Evolutionary conservation across 2,888 invertebrate genomes (phyloP).

Genomic region (Drosophila longiperda): DNA sequence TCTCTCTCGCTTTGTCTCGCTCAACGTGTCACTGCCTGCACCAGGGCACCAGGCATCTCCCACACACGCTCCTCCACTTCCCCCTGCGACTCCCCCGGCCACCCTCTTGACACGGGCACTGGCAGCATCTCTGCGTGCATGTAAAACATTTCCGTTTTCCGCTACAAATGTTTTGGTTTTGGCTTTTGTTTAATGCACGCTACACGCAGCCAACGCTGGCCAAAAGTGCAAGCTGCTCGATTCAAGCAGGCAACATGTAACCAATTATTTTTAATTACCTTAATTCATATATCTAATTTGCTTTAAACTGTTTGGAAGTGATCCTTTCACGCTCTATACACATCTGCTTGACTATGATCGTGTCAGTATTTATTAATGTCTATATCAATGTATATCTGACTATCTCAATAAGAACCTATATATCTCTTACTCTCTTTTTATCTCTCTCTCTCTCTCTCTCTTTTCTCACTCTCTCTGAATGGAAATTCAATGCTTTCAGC

Average conservation of each 20-base stretch:
- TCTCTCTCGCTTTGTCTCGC: slow-evolving; percentile 1
- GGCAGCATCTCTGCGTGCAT: slow-evolving; percentile 59
- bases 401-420: background rate
- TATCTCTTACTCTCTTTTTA: background rate
- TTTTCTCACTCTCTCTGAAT: background rate
- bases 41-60: slow-evolving; percentile 24
- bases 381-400: background rate
- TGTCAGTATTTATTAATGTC: background rate
- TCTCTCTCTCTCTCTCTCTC: background rate
- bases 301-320: background rate
- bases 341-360: background rate
- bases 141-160: slow-evolving; percentile 78
- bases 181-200: slow-evolving; percentile 63
- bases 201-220: slow-evolving; percentile 37
- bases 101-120: background rate
- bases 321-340: background rate
- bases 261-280: background rate
- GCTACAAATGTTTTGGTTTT: slow-evolving; percentile 69
- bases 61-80: background rate
- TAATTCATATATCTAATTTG: background rate
- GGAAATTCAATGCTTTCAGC: background rate
- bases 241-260: background rate
- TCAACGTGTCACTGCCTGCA: slow-evolving; percentile 17
- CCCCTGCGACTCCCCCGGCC: background rate
- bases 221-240: slow-evolving; percentile 1